These are phyloP conservation scores for Aleiodes alternator DNA, from an alignment of 2,888 invertebrate genomes.

Conservation along the genomic window DNA sequence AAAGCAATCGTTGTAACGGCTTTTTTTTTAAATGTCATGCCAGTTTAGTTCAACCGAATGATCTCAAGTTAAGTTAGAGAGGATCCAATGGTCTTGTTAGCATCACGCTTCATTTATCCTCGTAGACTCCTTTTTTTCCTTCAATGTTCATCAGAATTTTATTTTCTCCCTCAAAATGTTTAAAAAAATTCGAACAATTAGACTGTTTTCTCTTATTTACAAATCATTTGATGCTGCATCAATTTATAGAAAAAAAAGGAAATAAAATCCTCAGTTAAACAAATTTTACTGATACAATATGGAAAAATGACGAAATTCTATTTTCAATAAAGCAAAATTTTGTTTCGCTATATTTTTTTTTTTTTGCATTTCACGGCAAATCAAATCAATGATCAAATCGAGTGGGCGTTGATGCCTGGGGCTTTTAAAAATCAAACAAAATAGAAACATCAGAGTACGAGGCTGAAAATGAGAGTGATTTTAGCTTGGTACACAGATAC, in stretches of 20 bases:
- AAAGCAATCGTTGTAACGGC: conserved; percentile 49
- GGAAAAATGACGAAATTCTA: no score
- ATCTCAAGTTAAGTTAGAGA: conserved; percentile 62
- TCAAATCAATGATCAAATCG: background rate
- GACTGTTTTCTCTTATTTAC: background rate
- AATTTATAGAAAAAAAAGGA: no score
- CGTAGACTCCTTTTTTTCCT: conserved; percentile 25
- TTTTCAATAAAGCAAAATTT: no score
- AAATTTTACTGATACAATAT: background rate
- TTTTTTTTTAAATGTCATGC: conserved; percentile 73
- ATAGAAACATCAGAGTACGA: background rate
- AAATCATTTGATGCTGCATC: background rate
- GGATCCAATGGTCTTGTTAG: conserved; percentile 69
- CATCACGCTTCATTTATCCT: conserved; percentile 71
- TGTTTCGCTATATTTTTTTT: background rate
- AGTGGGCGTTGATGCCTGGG: background rate
- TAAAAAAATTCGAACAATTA: conserved; percentile 2
- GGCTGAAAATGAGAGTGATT: conserved; percentile 13
- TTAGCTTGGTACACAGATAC: background rate
- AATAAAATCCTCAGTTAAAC: no score
- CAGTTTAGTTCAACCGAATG: conserved; percentile 70
- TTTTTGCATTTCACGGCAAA: background rate
- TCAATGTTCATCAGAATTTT: conserved; percentile 14
- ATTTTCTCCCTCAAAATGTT: background rate
- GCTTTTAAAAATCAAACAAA: background rate